phyloP scores from a whole-genome alignment of 2,888 invertebrate genomes.

The Drosophila ezoana region DNA sequence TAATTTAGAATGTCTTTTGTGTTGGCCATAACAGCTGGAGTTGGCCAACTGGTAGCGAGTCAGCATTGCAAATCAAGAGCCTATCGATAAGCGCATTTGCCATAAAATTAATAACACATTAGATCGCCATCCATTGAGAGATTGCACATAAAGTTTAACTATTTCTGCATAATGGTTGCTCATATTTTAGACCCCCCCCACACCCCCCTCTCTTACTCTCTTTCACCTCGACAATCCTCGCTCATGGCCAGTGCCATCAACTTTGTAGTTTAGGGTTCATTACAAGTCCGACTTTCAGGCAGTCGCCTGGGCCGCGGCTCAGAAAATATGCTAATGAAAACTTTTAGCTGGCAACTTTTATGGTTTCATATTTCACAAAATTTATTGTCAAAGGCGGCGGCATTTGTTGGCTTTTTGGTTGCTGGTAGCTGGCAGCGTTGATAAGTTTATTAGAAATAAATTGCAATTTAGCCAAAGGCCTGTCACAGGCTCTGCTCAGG shows the following conservation, averaged over 20 bases:
- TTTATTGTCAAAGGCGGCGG: constrained; percentile 60
- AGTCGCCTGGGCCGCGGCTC: not conserved
- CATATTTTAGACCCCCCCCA: constrained; percentile 59
- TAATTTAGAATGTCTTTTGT: constrained; percentile 79
- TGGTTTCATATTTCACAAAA: constrained; percentile 79
- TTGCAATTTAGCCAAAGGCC: constrained; percentile 72
- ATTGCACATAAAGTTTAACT: constrained; percentile 71
- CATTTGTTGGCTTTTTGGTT: constrained; percentile 8
- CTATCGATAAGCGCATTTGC: constrained; percentile 66
- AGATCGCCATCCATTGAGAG: constrained; percentile 62
- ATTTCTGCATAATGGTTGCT: constrained; percentile 64
- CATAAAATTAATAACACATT: constrained; percentile 81
- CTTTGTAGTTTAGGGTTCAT: constrained; percentile 74
- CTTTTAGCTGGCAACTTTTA: constrained; percentile 65
- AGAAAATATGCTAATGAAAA: constrained; percentile 76
- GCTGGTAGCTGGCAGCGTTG: constrained; percentile 75
- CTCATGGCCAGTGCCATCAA: constrained; percentile 49
- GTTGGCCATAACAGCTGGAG: constrained; percentile 53
- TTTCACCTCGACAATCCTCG: not conserved
- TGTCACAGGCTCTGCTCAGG: constrained; percentile 19
- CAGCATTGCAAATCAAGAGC: constrained; percentile 30
- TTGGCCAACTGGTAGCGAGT: constrained; percentile 22
- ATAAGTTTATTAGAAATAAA: constrained; percentile 81
- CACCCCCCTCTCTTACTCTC: not conserved
- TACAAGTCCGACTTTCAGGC: constrained; percentile 41